Percentiles rank a stretch among this genome's conserved stretches.
Conservation (phyloP, 2,113 vertebrate genomes). For the Chaetorhynchus papuensis region DNA sequence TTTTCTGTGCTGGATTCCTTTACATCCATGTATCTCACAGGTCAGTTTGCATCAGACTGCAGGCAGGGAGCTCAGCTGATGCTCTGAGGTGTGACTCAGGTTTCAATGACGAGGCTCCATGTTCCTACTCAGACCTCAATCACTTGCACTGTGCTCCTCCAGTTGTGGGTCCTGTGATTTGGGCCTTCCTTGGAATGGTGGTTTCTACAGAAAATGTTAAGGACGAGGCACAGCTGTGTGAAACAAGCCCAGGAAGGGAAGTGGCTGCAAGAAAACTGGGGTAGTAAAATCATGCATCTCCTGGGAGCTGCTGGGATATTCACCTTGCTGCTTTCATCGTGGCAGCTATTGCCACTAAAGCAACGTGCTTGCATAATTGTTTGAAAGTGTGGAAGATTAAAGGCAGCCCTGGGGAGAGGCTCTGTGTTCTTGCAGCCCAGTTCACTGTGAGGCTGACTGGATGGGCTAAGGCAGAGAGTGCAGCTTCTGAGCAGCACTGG, state of each 20-base stretch:
- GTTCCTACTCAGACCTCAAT: neutral
- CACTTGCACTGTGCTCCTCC: neutral
- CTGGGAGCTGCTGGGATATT: neutral
- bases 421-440: neutral
- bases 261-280: neutral
- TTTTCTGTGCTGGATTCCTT: neutral
- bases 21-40: neutral
- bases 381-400: neutral
- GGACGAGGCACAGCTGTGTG: neutral
- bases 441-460: neutral
- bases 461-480: neutral
- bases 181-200: neutral
- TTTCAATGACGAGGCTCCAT: fast-evolving
- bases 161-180: neutral
- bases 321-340: neutral
- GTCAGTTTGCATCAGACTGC: neutral
- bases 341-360: neutral
- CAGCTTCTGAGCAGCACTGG: neutral
- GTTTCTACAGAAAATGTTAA: neutral
- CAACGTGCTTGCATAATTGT: neutral
- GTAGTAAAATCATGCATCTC: fast-evolving
- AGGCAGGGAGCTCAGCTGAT: neutral
- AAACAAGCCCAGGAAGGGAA: neutral
- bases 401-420: neutral
- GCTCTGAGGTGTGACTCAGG: neutral